Conservation (phyloP, 2,797 vertebrate genomes). For the Meriones psammophilus region DNA sequence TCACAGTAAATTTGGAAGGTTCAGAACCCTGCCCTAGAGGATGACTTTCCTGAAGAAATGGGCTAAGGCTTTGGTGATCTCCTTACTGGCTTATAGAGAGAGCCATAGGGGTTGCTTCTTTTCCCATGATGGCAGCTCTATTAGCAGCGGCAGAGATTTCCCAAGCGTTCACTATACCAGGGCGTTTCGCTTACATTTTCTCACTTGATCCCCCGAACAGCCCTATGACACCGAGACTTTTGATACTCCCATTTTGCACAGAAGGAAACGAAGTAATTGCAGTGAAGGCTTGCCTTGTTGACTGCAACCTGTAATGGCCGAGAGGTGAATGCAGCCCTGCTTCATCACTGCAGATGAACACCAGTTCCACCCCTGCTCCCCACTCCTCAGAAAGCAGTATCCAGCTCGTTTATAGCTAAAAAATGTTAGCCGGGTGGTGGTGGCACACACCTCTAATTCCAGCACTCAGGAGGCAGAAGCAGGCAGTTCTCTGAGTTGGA, state of each 20-base stretch:
- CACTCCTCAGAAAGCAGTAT: background rate
- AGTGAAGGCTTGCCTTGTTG: background rate
- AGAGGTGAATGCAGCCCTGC: background rate
- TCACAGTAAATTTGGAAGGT: background rate
- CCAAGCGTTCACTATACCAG: accelerated
- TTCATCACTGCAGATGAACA: background rate
- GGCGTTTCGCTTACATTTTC: background rate
- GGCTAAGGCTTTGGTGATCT: background rate
- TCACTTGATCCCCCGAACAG: background rate
- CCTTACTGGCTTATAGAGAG: background rate
- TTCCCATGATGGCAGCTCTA: background rate
- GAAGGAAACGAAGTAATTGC: background rate
- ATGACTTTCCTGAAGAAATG: background rate
- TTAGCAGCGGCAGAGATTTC: background rate
- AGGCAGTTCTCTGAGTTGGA: background rate
- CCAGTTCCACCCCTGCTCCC: accelerated
- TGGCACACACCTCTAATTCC: background rate
- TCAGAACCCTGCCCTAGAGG: background rate
- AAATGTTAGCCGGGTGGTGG: background rate
- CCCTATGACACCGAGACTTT: background rate
- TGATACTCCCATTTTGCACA: background rate
- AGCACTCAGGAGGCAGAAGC: background rate
- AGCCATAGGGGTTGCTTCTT: background rate
- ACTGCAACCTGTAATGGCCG: accelerated
- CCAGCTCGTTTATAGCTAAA: background rate